A percentile compares a stretch with the other conserved stretches of the same genome.
phyloP scores from a whole-genome alignment of 2,888 invertebrate genomes.

The Tetrapedia diversipes region DNA sequence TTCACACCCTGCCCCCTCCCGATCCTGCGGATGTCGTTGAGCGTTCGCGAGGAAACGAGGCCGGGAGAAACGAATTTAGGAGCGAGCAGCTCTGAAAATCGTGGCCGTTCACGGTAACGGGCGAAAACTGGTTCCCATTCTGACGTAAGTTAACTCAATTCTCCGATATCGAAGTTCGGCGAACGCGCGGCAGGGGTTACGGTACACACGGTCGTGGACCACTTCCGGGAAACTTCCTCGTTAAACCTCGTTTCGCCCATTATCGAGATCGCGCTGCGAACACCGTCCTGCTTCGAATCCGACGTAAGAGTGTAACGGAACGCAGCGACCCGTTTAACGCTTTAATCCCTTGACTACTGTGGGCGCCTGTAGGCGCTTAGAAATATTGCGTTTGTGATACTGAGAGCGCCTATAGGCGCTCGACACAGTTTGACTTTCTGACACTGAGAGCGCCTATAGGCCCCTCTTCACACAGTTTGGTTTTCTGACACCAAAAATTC shows the following conservation, averaged over 20 bases:
- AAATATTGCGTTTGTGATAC: too few species aligned
- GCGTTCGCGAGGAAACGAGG: conserved; percentile 7
- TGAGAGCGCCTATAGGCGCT: too few species aligned
- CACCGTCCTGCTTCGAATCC: neutral
- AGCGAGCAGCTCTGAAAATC: conserved; percentile 7
- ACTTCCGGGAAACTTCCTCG: conserved; percentile 35
- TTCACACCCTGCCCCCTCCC: neutral
- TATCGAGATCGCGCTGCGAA: conserved; percentile 24
- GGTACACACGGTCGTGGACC: conserved; percentile 4
- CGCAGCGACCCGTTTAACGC: too few species aligned
- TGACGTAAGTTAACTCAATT: conserved; percentile 44
- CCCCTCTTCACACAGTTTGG: too few species aligned
- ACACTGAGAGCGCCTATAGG: too few species aligned
- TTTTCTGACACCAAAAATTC: too few species aligned
- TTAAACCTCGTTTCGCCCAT: conserved; percentile 38
- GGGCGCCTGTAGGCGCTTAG: too few species aligned
- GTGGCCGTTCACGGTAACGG: conserved; percentile 26
- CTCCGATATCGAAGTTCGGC: conserved; percentile 47
- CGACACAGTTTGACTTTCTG: too few species aligned
- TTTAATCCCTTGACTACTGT: too few species aligned
- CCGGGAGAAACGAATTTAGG: conserved; percentile 15
- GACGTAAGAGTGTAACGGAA: too few species aligned
- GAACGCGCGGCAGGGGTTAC: conserved; percentile 11
- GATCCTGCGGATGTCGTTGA: conserved; percentile 10
- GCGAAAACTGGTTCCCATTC: conserved; percentile 19